Evolutionary conservation across 2,888 invertebrate genomes (phyloP).

Genomic region (Allophyes oxyacanthae): DNA sequence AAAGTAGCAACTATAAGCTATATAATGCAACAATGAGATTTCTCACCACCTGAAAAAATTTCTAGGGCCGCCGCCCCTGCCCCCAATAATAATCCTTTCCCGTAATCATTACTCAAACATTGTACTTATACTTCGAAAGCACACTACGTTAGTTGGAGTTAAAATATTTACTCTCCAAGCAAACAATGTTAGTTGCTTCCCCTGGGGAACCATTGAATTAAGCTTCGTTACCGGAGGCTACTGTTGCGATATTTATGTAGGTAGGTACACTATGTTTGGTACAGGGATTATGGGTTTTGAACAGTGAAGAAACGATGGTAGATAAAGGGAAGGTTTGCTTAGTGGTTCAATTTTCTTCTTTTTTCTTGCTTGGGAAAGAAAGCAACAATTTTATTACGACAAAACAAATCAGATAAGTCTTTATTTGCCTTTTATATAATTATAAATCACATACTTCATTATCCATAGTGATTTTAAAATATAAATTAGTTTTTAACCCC

Average conservation of each 20-base stretch:
- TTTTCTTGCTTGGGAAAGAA: too few species aligned
- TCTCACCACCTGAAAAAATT: too few species aligned
- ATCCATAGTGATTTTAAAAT: too few species aligned
- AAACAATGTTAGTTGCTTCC: conserved; percentile 46
- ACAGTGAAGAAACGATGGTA: not conserved
- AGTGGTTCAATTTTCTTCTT: too few species aligned
- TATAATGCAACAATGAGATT: too few species aligned
- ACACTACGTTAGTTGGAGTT: conserved; percentile 32
- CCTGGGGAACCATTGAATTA: conserved; percentile 58
- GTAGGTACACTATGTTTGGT: conserved; percentile 22
- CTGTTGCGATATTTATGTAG: conserved; percentile 38
- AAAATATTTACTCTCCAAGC: conserved; percentile 49
- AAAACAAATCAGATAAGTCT: too few species aligned
- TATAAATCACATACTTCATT: too few species aligned
- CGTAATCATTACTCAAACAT: conserved; percentile 6
- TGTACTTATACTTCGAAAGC: conserved; percentile 6
- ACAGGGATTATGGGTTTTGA: conserved; percentile 18
- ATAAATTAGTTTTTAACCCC: too few species aligned
- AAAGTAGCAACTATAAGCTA: too few species aligned
- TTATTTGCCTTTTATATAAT: too few species aligned
- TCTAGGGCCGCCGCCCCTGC: too few species aligned
- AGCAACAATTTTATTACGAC: too few species aligned
- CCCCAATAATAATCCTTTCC: not conserved
- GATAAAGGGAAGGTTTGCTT: not conserved
- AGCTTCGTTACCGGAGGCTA: conserved; percentile 46